A percentile compares a stretch with the other conserved stretches of the same genome.
Conservation (phyloP, 2,888 invertebrate genomes). For the Drosophila meridionalis region DNA sequence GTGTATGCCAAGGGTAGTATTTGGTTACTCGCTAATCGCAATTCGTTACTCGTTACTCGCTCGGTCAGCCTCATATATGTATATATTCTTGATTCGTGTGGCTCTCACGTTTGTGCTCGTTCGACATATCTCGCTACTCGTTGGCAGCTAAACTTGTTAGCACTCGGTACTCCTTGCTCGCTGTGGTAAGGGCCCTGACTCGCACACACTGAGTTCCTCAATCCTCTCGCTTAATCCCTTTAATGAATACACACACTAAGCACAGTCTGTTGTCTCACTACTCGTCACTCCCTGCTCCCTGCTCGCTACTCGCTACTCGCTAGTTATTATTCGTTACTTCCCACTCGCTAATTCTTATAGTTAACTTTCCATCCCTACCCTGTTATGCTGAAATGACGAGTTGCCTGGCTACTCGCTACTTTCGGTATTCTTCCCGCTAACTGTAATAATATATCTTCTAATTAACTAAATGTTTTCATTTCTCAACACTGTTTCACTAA, state of each 20-base stretch:
- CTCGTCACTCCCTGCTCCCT: not conserved
- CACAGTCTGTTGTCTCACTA: not conserved
- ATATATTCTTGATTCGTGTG: not conserved
- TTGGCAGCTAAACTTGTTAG: not conserved
- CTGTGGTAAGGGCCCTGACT: slow-evolving; percentile 7
- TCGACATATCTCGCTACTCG: not conserved
- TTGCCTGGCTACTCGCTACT: not conserved
- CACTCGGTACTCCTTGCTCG: not conserved
- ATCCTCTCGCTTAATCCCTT: not conserved
- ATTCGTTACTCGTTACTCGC: not conserved
- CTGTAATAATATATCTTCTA: not conserved
- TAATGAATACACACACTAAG: not conserved
- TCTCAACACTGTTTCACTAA: slow-evolving; percentile 3
- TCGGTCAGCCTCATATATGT: not conserved
- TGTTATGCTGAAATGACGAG: not conserved
- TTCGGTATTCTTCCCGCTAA: not conserved
- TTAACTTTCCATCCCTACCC: not conserved
- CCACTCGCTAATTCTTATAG: not conserved
- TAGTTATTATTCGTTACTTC: no score
- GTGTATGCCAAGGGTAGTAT: no score
- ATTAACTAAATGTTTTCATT: not conserved
- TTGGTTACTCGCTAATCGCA: not conserved
- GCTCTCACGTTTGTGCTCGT: not conserved
- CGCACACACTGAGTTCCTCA: not conserved
- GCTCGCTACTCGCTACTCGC: not conserved